Evolutionary conservation across 2,113 vertebrate species (phyloP).

Genomic region (Phocoena phocoena): DNA sequence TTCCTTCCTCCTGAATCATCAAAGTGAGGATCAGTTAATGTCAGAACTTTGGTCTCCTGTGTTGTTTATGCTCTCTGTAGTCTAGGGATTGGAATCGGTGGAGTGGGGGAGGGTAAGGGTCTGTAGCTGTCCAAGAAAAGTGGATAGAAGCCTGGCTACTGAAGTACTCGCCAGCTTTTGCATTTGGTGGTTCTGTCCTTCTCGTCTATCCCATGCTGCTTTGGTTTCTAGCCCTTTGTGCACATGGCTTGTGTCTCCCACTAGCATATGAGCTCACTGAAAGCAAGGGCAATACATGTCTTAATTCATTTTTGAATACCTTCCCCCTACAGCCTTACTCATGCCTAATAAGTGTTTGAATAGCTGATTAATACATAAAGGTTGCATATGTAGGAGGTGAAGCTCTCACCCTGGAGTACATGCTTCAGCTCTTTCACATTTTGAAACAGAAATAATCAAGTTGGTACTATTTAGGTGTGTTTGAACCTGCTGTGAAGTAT

Average conservation of each 20-base stretch:
- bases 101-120: not conserved
- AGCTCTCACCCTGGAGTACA: not conserved
- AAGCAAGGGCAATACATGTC: not conserved
- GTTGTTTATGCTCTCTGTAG: not conserved
- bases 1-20: not conserved
- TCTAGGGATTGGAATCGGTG: not conserved
- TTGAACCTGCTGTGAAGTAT: constrained; percentile 40
- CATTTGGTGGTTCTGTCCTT: not conserved
- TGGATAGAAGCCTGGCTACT: not conserved
- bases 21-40: not conserved
- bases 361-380: not conserved
- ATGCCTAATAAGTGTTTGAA: not conserved
- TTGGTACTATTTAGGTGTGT: not conserved
- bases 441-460: not conserved
- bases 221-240: not conserved
- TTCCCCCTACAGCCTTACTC: not conserved
- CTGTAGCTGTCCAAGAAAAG: not conserved
- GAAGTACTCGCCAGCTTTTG: not conserved
- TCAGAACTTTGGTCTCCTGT: not conserved
- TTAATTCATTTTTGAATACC: constrained; percentile 21
- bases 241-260: not conserved
- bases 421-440: not conserved
- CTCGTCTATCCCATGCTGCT: not conserved
- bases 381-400: not conserved
- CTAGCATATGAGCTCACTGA: constrained; percentile 9